phyloP scores from a whole-genome alignment of 2,888 invertebrate genomes.

The Mythimna lalbum region DNA sequence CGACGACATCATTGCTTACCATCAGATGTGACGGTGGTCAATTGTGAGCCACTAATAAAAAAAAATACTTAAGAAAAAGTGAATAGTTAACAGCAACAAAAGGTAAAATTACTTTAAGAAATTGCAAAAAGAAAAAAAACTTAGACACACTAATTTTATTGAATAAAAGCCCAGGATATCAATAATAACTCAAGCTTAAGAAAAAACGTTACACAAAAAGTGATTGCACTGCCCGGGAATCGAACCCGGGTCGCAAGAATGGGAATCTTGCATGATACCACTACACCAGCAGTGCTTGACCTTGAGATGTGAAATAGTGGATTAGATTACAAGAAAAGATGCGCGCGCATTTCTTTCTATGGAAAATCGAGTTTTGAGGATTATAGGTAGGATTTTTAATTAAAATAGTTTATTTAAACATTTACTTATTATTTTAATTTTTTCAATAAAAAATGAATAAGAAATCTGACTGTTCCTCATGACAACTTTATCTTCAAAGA shows the following conservation, averaged over 20 bases:
- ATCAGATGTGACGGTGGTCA: no score
- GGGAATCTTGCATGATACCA: constrained; percentile 99
- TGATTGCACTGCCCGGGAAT: constrained; percentile 65
- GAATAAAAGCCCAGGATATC: no score
- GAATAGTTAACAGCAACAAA: not conserved
- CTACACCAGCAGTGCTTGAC: constrained; percentile 97
- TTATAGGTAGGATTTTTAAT: not conserved
- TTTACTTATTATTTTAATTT: not conserved
- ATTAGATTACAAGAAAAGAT: not conserved
- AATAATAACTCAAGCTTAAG: no score
- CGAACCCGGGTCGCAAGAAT: constrained; percentile 99
- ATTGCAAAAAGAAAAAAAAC: no score
- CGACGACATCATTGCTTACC: no score
- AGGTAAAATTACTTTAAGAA: no score
- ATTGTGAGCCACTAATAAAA: no score
- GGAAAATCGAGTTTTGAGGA: not conserved
- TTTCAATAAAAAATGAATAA: not conserved
- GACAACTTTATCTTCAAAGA: constrained; percentile 2
- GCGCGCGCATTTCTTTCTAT: constrained; percentile 1
- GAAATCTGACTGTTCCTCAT: not conserved
- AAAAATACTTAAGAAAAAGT: no score
- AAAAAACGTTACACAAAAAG: constrained; percentile 18
- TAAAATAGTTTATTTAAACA: not conserved
- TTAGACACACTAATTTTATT: no score
- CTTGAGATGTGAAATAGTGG: constrained; percentile 6